phyloP scores from a whole-genome alignment of 2,888 invertebrate genomes.

The Tanypteryx hageni region DNA sequence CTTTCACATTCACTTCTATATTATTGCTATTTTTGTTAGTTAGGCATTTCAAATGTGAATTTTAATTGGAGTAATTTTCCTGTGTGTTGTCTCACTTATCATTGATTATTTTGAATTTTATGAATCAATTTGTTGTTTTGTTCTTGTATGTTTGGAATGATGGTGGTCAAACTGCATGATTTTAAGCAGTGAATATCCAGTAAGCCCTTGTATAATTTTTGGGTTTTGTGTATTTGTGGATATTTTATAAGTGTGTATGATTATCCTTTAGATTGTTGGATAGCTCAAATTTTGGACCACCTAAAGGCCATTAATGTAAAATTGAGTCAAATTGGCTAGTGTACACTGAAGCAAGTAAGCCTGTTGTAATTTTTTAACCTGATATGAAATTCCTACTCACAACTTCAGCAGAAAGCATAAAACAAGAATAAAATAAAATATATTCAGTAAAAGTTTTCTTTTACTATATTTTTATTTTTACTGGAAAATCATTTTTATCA shows the following conservation, averaged over 20 bases:
- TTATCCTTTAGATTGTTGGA: background rate
- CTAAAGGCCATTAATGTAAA: slow-evolving; percentile 4
- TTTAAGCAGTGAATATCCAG: background rate
- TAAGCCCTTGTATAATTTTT: background rate
- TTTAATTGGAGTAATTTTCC: background rate
- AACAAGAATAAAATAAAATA: background rate
- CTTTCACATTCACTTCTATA: background rate
- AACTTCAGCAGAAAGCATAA: background rate
- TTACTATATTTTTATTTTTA: background rate
- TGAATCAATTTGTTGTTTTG: background rate
- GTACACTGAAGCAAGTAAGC: background rate
- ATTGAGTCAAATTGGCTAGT: background rate
- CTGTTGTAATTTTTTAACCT: background rate
- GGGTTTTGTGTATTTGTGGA: background rate
- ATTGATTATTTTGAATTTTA: background rate
- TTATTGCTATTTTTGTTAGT: background rate
- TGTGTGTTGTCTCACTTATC: background rate
- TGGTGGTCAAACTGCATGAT: background rate
- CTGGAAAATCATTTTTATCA: background rate
- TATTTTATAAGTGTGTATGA: slow-evolving; percentile 7
- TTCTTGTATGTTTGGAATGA: background rate
- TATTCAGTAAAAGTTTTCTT: background rate
- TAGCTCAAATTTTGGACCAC: background rate
- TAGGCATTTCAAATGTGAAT: background rate
- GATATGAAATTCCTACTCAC: background rate